Evolutionary conservation across 2,113 vertebrate genomes (phyloP).

Genomic region (Rana temporaria): DNA sequence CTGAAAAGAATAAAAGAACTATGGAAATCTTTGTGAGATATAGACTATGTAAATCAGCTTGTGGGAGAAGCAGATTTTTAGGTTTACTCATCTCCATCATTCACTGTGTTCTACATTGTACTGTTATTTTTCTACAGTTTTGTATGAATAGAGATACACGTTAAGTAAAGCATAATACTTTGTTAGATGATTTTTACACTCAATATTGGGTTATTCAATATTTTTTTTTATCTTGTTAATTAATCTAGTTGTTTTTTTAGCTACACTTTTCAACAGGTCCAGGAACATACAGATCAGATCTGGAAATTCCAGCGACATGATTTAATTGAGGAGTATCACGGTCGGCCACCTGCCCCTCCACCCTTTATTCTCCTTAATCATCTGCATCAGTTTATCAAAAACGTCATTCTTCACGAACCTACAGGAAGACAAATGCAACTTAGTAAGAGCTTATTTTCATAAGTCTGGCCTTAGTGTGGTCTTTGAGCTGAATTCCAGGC

Average conservation of each 20-base stretch:
- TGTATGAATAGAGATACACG: no score
- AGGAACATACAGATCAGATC: conserved; percentile 92
- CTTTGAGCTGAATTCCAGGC: no score
- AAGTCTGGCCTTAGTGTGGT: background rate
- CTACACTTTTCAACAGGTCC: conserved; percentile 95
- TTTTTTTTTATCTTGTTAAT: background rate
- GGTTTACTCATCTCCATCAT: no score
- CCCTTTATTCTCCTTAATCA: conserved; percentile 92
- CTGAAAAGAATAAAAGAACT: no score
- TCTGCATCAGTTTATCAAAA: conserved; percentile 78
- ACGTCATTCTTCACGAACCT: conserved; percentile 65
- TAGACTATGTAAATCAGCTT: no score
- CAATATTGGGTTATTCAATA: no score
- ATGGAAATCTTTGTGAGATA: no score
- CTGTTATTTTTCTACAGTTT: no score
- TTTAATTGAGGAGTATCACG: conserved; percentile 91
- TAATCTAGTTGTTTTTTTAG: conserved; percentile 66
- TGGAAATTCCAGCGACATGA: conserved; percentile 97
- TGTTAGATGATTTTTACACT: no score
- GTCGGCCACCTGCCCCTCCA: conserved; percentile 83
- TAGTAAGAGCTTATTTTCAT: conserved; percentile 74
- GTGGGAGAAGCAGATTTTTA: no score
- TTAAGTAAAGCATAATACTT: no score
- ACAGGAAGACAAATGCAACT: conserved; percentile 70
- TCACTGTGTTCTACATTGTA: no score